Conservation (phyloP, 1,140 invertebrate genomes). For the Coelopa frigida region DNA sequence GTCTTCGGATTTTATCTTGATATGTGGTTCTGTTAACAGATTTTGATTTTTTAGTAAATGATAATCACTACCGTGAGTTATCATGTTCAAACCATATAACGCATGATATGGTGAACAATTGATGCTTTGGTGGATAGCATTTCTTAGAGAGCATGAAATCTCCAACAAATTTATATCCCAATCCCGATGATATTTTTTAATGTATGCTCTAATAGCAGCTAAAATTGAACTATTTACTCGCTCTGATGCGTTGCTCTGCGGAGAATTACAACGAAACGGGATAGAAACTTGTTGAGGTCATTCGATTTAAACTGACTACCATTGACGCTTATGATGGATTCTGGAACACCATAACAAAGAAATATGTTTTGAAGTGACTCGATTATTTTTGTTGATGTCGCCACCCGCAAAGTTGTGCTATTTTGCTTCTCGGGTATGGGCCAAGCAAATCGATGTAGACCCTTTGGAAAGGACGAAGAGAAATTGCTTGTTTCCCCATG, state of each 20-base stretch:
- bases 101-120: slow-evolving; percentile 12
- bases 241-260: slow-evolving; percentile 4
- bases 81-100: slow-evolving; percentile 13
- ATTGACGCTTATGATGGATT: slow-evolving; percentile 10
- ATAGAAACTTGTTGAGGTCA: slow-evolving; percentile 1
- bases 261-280: neutral
- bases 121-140: slow-evolving; percentile 6
- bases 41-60: neutral
- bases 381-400: neutral
- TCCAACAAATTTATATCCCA: slow-evolving; percentile 12
- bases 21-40: neutral
- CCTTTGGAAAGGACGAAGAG: slow-evolving; percentile 10
- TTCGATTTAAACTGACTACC: slow-evolving; percentile 12
- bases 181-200: slow-evolving; percentile 10
- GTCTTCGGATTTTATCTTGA: neutral
- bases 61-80: slow-evolving; percentile 3
- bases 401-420: slow-evolving; percentile 2
- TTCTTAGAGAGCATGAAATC: slow-evolving; percentile 11
- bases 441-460: slow-evolving; percentile 10
- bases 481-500: slow-evolving; percentile 4
- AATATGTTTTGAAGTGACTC: slow-evolving; percentile 6
- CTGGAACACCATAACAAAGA: slow-evolving; percentile 8
- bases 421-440: slow-evolving; percentile 8
- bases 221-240: slow-evolving; percentile 1
- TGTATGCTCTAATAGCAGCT: neutral